Evolutionary conservation across 2,113 vertebrate species (phyloP).

Genomic region (Podarcis cretensis): DNA sequence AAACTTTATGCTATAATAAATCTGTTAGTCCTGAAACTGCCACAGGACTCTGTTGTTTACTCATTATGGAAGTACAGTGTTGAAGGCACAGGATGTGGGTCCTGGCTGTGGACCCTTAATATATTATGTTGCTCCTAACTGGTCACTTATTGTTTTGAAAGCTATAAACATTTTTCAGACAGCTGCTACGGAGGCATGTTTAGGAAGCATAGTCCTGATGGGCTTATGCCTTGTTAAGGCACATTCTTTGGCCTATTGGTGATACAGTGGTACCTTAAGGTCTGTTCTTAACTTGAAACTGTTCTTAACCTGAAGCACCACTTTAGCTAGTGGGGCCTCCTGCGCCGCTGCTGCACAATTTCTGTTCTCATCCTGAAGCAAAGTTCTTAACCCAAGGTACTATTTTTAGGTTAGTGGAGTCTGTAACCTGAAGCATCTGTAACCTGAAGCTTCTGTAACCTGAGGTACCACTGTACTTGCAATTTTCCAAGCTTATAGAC

Average conservation of each 20-base stretch:
- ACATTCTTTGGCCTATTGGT: slow-evolving; percentile 53
- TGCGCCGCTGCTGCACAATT: no score
- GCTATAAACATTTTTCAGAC: slow-evolving; percentile 59
- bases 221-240: slow-evolving; percentile 55
- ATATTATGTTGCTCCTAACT: slow-evolving; percentile 35
- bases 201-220: slow-evolving; percentile 50
- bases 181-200: slow-evolving; percentile 49
- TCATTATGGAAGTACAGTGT: not conserved
- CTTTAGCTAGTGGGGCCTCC: no score
- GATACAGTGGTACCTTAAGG: not conserved
- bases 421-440: no score
- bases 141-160: slow-evolving; percentile 33
- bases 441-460: no score
- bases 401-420: no score
- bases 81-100: not conserved
- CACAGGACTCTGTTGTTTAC: not conserved
- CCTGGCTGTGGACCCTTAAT: not conserved
- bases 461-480: not conserved
- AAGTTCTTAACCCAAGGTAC: no score
- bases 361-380: no score
- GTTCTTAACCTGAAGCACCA: no score
- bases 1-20: not conserved
- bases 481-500: slow-evolving; percentile 42
- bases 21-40: not conserved
- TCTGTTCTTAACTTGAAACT: no score